Evolutionary conservation across 2,797 vertebrate species (phyloP).

Genomic region (Mus spretus): DNA sequence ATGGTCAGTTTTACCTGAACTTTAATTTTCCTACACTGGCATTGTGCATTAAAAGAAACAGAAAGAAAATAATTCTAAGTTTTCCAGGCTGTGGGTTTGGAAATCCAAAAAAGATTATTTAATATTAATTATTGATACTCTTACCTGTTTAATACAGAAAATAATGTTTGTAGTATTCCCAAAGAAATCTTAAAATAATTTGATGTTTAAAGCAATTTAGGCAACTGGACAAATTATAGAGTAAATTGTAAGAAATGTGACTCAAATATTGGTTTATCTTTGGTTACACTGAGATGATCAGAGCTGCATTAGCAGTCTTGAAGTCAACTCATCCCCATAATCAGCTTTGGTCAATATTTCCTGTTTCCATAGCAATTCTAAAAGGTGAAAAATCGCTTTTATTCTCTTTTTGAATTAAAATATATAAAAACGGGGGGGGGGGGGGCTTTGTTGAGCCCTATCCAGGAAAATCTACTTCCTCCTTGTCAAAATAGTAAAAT

Average conservation of each 20-base stretch:
- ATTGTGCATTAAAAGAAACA: conserved; percentile 36
- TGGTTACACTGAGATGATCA: background rate
- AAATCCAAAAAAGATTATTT: conserved; percentile 48
- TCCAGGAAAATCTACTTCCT: background rate
- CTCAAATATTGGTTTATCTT: background rate
- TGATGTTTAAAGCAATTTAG: conserved; percentile 38
- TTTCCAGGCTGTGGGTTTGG: background rate
- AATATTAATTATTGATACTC: background rate
- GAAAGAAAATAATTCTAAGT: background rate
- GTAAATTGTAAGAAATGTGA: conserved; percentile 25
- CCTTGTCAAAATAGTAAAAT: background rate
- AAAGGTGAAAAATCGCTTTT: background rate
- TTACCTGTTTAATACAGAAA: conserved; percentile 15
- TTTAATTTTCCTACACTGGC: conserved; percentile 60
- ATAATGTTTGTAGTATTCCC: too few relatives aligned
- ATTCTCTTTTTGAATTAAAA: background rate
- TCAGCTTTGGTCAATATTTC: background rate
- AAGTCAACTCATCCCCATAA: background rate
- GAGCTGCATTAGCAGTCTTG: background rate
- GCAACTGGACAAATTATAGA: conserved; percentile 25
- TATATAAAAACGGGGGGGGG: background rate
- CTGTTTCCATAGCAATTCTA: background rate
- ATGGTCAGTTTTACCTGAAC: conserved; percentile 25
- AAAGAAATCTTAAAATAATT: conserved; percentile 16
- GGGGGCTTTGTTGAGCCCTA: background rate